These are phyloP conservation scores for Apamea monoglypha DNA, from an alignment of 2,888 invertebrate genomes.

Conservation along the genomic window DNA sequence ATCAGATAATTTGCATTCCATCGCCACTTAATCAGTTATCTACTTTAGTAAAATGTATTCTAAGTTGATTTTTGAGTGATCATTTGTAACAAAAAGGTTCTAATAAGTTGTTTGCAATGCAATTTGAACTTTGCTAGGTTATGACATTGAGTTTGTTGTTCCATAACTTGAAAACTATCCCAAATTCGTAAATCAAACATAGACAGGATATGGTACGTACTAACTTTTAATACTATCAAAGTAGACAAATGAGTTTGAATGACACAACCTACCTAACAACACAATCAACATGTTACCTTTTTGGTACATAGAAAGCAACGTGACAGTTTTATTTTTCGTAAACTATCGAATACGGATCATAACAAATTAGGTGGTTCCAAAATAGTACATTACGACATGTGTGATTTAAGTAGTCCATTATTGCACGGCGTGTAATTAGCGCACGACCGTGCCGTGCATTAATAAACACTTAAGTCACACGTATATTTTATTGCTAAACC, in stretches of 20 bases:
- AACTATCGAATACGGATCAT: background rate
- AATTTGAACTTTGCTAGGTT: background rate
- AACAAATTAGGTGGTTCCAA: background rate
- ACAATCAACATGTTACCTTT: background rate
- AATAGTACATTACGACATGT: background rate
- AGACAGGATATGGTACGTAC: background rate
- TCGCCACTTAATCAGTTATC: background rate
- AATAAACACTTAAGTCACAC: background rate
- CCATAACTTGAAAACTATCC: background rate
- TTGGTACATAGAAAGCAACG: background rate
- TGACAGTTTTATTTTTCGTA: background rate
- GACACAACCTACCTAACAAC: background rate
- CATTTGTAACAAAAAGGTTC: background rate
- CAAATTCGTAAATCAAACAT: background rate
- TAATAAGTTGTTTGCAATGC: background rate
- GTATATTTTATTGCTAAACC: background rate
- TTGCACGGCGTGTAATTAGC: background rate
- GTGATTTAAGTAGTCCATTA: background rate
- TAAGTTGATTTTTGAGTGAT: background rate
- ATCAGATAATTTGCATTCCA: background rate
- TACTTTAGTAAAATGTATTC: background rate
- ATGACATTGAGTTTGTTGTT: background rate
- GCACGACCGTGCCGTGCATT: background rate
- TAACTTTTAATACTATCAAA: background rate
- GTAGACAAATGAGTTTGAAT: background rate